These are phyloP conservation scores for Telmatherina bonti DNA, from an alignment of 2,797 vertebrate genomes.

Conservation along the genomic window DNA sequence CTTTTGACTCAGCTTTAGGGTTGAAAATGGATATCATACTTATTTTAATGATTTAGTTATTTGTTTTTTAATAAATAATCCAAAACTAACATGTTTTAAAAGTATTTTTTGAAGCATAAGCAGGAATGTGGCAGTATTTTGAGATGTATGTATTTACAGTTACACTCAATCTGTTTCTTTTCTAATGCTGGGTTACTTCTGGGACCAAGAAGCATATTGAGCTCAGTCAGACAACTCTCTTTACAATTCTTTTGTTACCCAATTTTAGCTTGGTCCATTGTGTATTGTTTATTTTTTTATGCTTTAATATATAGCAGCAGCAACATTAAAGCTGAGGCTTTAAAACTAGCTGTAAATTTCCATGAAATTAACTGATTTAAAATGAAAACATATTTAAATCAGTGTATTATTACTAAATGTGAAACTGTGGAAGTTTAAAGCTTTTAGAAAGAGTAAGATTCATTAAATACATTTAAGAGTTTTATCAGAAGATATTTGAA, in stretches of 20 bases:
- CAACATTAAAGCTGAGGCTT: not conserved
- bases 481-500: not conserved
- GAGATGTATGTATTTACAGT: not conserved
- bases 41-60: not conserved
- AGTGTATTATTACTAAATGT: too few species aligned
- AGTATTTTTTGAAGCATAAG: not conserved
- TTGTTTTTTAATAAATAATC: not conserved
- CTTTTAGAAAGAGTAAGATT: not conserved
- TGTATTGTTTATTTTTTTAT: not conserved
- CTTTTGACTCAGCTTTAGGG: not conserved
- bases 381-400: not conserved
- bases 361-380: not conserved
- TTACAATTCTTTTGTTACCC: not conserved
- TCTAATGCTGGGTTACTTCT: not conserved
- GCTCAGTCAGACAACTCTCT: conserved; percentile 6
- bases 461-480: not conserved
- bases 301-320: not conserved
- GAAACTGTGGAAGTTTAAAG: not conserved
- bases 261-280: not conserved
- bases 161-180: not conserved
- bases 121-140: not conserved
- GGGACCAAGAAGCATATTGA: not conserved
- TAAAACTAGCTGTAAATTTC: not conserved
- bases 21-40: not conserved
- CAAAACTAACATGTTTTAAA: not conserved